A percentile compares a stretch with the other conserved stretches of the same genome.
phyloP scores from a whole-genome alignment of 2,888 invertebrate species.

The Microplitis deprimator region DNA sequence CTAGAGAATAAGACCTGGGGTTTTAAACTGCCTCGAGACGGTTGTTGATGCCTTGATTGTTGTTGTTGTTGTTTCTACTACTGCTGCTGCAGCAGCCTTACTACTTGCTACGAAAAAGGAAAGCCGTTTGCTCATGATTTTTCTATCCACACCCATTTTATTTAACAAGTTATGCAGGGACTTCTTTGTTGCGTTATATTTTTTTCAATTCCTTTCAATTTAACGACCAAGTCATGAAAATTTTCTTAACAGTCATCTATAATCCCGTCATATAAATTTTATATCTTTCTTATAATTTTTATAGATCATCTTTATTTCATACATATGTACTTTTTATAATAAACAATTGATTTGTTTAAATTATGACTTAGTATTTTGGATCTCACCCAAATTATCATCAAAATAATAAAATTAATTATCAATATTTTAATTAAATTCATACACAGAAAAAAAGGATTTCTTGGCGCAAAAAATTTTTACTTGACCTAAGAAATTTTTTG shows the following conservation, averaged over 20 bases:
- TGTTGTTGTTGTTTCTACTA: not conserved
- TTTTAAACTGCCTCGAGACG: not conserved
- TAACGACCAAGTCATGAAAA: not conserved
- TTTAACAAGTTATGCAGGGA: not conserved
- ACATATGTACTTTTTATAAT: not conserved
- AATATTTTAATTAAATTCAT: too few relatives aligned
- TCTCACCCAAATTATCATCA: too few relatives aligned
- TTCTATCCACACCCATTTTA: not conserved
- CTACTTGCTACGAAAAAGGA: not conserved
- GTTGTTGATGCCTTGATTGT: not conserved
- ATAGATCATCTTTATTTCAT: not conserved
- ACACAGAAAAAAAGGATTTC: too few relatives aligned
- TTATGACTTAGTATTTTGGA: too few relatives aligned
- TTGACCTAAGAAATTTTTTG: too few relatives aligned
- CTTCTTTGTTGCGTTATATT: not conserved
- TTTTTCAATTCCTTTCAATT: not conserved
- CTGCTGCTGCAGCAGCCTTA: not conserved
- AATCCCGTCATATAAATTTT: not conserved
- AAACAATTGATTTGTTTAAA: too few relatives aligned
- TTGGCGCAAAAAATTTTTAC: too few relatives aligned
- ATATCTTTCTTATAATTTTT: not conserved
- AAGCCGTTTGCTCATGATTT: slow-evolving; percentile 23
- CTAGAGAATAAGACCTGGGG: not conserved
- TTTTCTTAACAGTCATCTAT: not conserved
- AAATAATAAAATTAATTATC: too few relatives aligned